Percentiles rank a stretch among this genome's conserved stretches.
Conservation (phyloP, 2,888 invertebrate species). For the Chorisops tibialis region DNA sequence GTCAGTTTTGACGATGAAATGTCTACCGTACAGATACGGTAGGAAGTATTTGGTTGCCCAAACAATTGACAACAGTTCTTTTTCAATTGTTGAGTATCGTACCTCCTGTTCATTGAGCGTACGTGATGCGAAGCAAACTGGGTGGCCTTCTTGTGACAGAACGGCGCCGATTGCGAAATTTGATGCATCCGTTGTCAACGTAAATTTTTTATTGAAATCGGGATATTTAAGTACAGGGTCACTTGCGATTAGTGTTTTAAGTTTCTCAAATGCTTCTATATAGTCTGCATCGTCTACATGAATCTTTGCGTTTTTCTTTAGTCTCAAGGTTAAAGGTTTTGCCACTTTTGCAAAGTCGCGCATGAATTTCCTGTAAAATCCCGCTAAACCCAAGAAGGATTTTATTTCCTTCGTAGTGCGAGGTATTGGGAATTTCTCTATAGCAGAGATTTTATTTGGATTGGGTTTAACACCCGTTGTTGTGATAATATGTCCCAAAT, state of each 20-base stretch:
- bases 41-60: constrained; percentile 39
- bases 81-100: constrained; percentile 38
- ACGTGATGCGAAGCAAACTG: not conserved
- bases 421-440: not conserved
- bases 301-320: constrained; percentile 16
- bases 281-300: not conserved
- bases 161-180: constrained; percentile 18
- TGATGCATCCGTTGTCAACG: constrained; percentile 12
- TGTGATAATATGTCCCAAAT: constrained; percentile 15
- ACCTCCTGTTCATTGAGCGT: constrained; percentile 29
- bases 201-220: constrained; percentile 13
- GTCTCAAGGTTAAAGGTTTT: constrained; percentile 3
- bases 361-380: constrained; percentile 17
- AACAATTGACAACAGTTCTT: constrained; percentile 39
- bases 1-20: constrained; percentile 39
- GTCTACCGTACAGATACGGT: constrained; percentile 40
- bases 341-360: constrained; percentile 14
- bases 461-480: constrained; percentile 12
- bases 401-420: constrained; percentile 9
- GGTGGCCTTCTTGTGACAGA: not conserved
- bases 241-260: constrained; percentile 29
- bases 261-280: constrained; percentile 8
- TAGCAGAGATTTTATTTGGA: not conserved
- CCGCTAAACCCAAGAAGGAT: not conserved
- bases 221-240: constrained; percentile 8